Conservation (phyloP, 2,888 invertebrate genomes). For the Melanophora roralis region DNA sequence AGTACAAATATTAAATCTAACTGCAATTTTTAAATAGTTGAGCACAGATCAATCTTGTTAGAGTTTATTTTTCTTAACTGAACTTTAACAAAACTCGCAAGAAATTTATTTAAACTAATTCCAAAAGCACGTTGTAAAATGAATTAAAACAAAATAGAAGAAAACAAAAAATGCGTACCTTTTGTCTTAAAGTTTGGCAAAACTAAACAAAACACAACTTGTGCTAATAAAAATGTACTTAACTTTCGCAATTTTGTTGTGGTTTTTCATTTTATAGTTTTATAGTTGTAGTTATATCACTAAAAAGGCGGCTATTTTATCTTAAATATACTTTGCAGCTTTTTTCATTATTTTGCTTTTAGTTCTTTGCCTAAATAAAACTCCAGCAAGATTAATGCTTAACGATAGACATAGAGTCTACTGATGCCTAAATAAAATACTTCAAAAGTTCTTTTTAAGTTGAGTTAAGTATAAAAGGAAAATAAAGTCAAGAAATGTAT, state of each 20-base stretch:
- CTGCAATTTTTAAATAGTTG: slow-evolving; percentile 53
- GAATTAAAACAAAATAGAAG: neutral
- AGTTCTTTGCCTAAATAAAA: neutral
- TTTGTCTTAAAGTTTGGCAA: neutral
- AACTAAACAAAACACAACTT: slow-evolving; percentile 7
- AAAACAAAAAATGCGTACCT: slow-evolving; percentile 49
- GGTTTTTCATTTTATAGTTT: slow-evolving; percentile 18
- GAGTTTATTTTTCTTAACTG: neutral
- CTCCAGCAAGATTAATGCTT: slow-evolving; percentile 49
- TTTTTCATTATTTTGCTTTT: neutral
- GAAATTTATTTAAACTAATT: too few species aligned
- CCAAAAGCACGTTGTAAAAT: slow-evolving; percentile 49
- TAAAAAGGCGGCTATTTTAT: slow-evolving; percentile 62
- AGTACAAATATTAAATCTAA: slow-evolving; percentile 34
- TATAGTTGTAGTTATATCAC: slow-evolving; percentile 47
- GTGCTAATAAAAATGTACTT: neutral
- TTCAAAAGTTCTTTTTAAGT: neutral
- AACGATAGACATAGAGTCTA: slow-evolving; percentile 58
- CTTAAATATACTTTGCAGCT: slow-evolving; percentile 59
- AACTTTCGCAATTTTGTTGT: slow-evolving; percentile 5
- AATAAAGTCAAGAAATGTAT: slow-evolving; percentile 43
- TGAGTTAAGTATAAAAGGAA: neutral
- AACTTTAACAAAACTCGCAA: slow-evolving; percentile 4
- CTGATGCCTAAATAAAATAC: slow-evolving; percentile 8
- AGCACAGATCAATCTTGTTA: slow-evolving; percentile 55